Percentiles rank a stretch among this genome's conserved stretches.
These are phyloP conservation scores for Ophion slaviceki DNA, from an alignment of 2,888 invertebrate genomes.

Conservation along the genomic window DNA sequence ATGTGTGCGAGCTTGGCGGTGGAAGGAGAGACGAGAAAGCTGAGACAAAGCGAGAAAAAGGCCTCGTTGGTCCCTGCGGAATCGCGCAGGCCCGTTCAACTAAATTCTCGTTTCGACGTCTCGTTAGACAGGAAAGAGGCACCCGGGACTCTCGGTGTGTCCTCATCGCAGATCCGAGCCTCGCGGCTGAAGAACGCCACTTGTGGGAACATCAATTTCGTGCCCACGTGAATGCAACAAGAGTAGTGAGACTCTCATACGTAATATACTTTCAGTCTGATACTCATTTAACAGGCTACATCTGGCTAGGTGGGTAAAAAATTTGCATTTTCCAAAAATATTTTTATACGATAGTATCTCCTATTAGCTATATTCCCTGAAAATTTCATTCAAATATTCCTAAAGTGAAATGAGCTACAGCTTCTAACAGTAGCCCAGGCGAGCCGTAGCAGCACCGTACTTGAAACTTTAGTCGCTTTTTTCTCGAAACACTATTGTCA, in stretches of 20 bases:
- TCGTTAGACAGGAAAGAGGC: constrained; percentile 73
- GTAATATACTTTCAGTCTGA: neutral
- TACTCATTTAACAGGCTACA: neutral
- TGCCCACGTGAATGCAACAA: neutral
- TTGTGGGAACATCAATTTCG: constrained; percentile 35
- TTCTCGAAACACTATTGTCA: too few species aligned
- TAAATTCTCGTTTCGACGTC: constrained; percentile 77
- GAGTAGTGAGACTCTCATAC: neutral
- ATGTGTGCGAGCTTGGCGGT: constrained; percentile 70
- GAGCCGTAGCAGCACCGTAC: too few species aligned
- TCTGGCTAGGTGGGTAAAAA: too few species aligned
- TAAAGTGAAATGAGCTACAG: too few species aligned
- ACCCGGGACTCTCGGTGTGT: constrained; percentile 20
- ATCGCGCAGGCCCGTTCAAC: constrained; percentile 72
- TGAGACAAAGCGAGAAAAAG: constrained; percentile 71
- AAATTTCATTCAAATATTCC: too few species aligned
- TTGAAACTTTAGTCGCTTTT: too few species aligned
- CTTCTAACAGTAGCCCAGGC: too few species aligned
- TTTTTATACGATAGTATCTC: too few species aligned
- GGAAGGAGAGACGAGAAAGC: constrained; percentile 58
- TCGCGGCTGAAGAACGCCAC: neutral
- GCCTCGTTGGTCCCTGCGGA: constrained; percentile 13
- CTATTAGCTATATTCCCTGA: too few species aligned
- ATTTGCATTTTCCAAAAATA: too few species aligned
- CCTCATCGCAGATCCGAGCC: constrained; percentile 31